Evolutionary conservation across 30 jellyfish, hydroid and myxozoan genomes (phyloP).

Genomic region (Rhopilema esculentum): DNA sequence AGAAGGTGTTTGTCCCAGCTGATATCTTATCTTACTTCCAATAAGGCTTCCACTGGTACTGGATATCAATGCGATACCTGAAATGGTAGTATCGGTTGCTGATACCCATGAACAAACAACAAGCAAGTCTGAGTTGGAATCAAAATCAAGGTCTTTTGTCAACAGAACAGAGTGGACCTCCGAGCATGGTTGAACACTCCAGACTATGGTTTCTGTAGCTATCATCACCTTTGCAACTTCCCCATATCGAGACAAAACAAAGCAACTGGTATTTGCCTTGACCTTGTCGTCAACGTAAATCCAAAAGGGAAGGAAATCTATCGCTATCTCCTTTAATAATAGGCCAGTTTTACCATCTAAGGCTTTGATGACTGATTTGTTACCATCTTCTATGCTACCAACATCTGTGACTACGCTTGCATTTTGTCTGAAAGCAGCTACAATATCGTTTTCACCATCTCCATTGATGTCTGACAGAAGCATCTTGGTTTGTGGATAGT

Average conservation of each 20-base stretch:
- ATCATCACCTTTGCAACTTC: conserved; percentile 25
- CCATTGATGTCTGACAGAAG: conserved; percentile 35
- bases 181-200: conserved; percentile 42
- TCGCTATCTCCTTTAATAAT: conserved; percentile 15
- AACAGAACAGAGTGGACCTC: conserved; percentile 38
- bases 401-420: background rate
- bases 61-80: conserved; percentile 63
- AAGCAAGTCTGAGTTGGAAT: conserved; percentile 19
- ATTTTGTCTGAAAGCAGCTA: conserved; percentile 13
- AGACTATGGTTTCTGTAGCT: conserved; percentile 5
- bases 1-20: conserved; percentile 49
- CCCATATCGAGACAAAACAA: conserved; percentile 22
- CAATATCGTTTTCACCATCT: conserved; percentile 31
- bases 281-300: conserved; percentile 8
- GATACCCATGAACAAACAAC: conserved; percentile 64
- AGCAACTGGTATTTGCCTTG: conserved; percentile 37
- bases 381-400: background rate
- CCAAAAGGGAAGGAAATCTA: conserved; percentile 31
- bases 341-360: conserved; percentile 48
- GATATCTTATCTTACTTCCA: conserved; percentile 69
- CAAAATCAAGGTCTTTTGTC: conserved; percentile 38
- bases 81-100: conserved; percentile 13
- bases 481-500: conserved; percentile 16
- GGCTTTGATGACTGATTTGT: conserved; percentile 23
- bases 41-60: conserved; percentile 38